Conservation (phyloP, 2,888 invertebrate genomes). For the Amphiduros pacificus region DNA sequence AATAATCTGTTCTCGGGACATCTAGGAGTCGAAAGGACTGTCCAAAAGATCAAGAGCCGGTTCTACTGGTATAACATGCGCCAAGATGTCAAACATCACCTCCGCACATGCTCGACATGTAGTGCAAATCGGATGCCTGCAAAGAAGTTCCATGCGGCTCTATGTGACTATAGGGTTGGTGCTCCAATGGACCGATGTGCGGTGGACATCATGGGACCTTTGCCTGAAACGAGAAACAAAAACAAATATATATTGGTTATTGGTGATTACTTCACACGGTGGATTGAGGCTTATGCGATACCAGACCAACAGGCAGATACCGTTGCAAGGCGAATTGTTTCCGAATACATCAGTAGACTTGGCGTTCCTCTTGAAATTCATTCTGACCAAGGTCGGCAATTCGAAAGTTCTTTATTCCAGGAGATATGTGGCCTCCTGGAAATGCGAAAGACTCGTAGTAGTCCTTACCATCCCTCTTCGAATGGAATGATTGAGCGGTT, state of each 20-base stretch:
- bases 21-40: conserved; percentile 21
- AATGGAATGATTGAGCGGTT: conserved; percentile 40
- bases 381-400: conserved; percentile 27
- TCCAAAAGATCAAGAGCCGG: neutral
- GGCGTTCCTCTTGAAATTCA: conserved; percentile 27
- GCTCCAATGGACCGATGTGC: conserved; percentile 32
- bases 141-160: conserved; percentile 9
- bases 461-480: conserved; percentile 17
- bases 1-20: conserved; percentile 27
- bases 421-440: conserved; percentile 22
- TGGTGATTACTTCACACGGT: conserved; percentile 26
- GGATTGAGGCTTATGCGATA: conserved; percentile 27
- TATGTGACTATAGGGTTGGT: conserved; percentile 15
- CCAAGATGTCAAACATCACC: neutral
- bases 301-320: conserved; percentile 27
- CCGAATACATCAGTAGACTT: conserved; percentile 29
- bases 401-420: conserved; percentile 21
- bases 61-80: neutral
- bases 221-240: conserved; percentile 17
- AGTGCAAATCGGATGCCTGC: neutral
- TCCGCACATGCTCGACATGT: neutral
- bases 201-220: conserved; percentile 31
- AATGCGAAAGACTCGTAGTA: conserved; percentile 25
- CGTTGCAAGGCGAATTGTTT: conserved; percentile 24
- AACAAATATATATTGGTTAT: conserved; percentile 31